Percentiles rank a stretch among this genome's conserved stretches.
Conservation (phyloP, 2,113 vertebrate genomes). For the Ornithorhynchus anatinus region DNA sequence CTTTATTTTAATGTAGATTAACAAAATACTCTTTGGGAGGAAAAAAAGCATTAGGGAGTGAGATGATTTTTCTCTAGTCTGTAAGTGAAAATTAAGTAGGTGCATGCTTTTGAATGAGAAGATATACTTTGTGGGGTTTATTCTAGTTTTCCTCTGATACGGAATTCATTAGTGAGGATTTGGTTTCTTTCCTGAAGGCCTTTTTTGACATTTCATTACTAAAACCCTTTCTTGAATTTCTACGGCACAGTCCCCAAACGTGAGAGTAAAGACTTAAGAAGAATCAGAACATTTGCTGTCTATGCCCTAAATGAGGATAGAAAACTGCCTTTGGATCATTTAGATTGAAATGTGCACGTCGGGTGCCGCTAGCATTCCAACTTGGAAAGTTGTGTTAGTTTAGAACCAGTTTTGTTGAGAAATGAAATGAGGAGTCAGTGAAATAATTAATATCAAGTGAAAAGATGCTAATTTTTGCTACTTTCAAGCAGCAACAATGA, state of each 20-base stretch:
- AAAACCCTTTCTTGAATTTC: not conserved
- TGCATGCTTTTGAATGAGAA: not conserved
- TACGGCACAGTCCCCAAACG: not conserved
- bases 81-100: not conserved
- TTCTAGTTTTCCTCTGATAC: not conserved
- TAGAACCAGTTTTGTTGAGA: no score
- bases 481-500: no score
- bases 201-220: not conserved
- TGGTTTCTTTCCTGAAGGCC: not conserved
- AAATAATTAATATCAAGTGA: no score
- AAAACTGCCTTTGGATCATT: not conserved
- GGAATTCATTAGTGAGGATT: not conserved
- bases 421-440: no score
- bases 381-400: no score
- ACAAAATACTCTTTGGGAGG: not conserved
- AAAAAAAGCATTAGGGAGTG: not conserved
- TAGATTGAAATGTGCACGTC: no score
- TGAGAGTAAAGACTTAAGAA: not conserved
- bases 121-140: not conserved
- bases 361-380: no score
- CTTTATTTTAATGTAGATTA: not conserved
- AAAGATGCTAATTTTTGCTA: no score
- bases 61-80: not conserved
- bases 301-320: not conserved
- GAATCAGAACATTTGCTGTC: not conserved